Base-by-base conservation (phyloP, 2,888 invertebrate species). In the Trachelus tabidus region DNA sequence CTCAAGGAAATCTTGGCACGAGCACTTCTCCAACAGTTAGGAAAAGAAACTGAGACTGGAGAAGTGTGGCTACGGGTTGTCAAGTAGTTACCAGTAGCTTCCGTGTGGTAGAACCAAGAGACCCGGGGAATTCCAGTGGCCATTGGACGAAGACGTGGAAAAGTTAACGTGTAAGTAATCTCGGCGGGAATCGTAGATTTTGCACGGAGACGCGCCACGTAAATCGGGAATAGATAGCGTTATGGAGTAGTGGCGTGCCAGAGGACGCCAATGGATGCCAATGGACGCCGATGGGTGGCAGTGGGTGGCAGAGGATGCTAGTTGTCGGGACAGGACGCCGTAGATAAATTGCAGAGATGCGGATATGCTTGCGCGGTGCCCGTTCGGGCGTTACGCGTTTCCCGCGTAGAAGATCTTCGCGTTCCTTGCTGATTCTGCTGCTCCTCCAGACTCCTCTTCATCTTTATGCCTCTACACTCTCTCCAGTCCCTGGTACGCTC, bases 401-500 rank as follows among this genome's bases (percentile, higher is more conserved):
- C 73, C 31, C 75, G 56, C 56, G 56, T 23, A 56, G 56, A 56
- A 56, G 56, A 56, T 56, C 34, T 76, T 75, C 76, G 78, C 77
- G 71, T 69, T 81, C 83, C 37, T 75, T 76, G 83, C 82, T 82
- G 83, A 85, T 82, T 86, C 75, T 73, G 84, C 84, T 79, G 78
- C 75, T 73, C 69, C 74, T 68, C 73, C 73, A 68, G 68, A 68
- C 76, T 73, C 78, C 78, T 80, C 77, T 78, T 73, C 75, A 81
- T 85, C 81, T 85, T 85, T 83, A 85, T 84, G 80, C 77, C 77
- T 79, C 75, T 77, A 40, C 75, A 76, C 68, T 33, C 75, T 75
- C 73, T 79, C 71, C 80, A 9, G 56, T 56, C 56, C 23, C 56
- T 23, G 56, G 56, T 75, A 79, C 77, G 56, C 74, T 76, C 78